Evolutionary conservation across 2,888 invertebrate species (phyloP), one percentile per base, ranked within the genome.

Genomic region (Gortyna flavago): DNA sequence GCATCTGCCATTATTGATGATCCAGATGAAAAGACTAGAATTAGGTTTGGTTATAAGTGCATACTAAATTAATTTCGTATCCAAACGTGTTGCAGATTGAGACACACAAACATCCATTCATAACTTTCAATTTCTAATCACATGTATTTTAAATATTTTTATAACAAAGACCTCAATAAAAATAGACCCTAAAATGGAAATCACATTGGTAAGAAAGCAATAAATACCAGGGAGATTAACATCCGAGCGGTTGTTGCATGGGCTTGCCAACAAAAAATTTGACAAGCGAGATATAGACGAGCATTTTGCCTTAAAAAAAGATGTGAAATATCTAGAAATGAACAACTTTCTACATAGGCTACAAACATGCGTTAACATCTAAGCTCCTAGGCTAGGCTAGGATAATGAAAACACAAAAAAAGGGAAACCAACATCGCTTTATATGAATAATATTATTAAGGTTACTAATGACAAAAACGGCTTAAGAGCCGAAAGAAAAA

Each of bases 141-240:
- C 13, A 29, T 64, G 41, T 21, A 51, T 16, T 32, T 48, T 9
- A 68, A 65, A 69, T 48, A 57, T 73, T 48, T 73, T 74, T 35
- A 59, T 38, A 64, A 73, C 32, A 72, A 70, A 78, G 16, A n/a
- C 25, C 48, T 71, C 35, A 70, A 85, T 84, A 88, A 77, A 72
- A 75, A 72, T 7, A 16, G 32, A 57, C 59, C 81, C 72, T 85
- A 87, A 86, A 86, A 87, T 83, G 85, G 85, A 86, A 86, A 87
- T 87, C 81, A 87, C 87, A 84, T 85, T 86, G 84, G 83, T 80
- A 81, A 77, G 78, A 80, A 70, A 88, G 84, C 85, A 86, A 88
- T 92, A 91, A 93, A 93, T 91, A 90, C 87, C 84, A 83, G 59
- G 77, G 81, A 83, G 89, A 90, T 91, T 90, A 89, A 88, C 81